Conservation (phyloP, 2,797 vertebrate species). For the Myotis planiceps region DNA sequence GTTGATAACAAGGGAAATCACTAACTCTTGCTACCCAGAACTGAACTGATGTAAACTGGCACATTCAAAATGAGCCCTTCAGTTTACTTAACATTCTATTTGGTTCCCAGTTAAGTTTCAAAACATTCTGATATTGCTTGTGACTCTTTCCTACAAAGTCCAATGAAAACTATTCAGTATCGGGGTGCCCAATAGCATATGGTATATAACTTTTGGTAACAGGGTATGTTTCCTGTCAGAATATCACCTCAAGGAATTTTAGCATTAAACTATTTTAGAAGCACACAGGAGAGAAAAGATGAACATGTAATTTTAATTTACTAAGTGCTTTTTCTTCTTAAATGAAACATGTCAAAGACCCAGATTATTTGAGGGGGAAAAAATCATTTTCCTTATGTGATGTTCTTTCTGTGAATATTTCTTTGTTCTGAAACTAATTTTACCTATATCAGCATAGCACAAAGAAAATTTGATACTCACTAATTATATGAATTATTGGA, state of each 20-base stretch:
- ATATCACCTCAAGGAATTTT: neutral
- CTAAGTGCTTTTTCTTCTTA: neutral
- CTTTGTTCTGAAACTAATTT: conserved; percentile 23
- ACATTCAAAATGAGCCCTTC: neutral
- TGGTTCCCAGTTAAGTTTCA: conserved; percentile 24
- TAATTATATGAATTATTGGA: neutral
- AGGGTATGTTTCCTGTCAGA: neutral
- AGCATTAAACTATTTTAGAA: conserved; percentile 34
- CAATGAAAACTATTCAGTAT: neutral
- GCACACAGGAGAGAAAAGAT: neutral
- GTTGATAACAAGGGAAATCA: conserved; percentile 33
- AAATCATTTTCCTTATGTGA: neutral
- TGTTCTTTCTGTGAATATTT: neutral
- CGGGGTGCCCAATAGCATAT: neutral
- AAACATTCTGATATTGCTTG: conserved; percentile 37
- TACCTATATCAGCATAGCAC: neutral
- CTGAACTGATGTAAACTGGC: conserved; percentile 39
- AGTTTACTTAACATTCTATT: conserved; percentile 49
- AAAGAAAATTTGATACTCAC: neutral
- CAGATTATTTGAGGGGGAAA: neutral
- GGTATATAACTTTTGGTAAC: neutral
- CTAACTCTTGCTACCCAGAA: neutral
- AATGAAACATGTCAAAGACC: conserved; percentile 37
- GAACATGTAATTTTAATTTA: conserved; percentile 21
- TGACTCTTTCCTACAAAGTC: conserved; percentile 39